Evolutionary conservation across 2,797 vertebrate genomes (phyloP), one percentile per base, ranked within the genome.

Genomic region (Phalanger gymnotis): DNA sequence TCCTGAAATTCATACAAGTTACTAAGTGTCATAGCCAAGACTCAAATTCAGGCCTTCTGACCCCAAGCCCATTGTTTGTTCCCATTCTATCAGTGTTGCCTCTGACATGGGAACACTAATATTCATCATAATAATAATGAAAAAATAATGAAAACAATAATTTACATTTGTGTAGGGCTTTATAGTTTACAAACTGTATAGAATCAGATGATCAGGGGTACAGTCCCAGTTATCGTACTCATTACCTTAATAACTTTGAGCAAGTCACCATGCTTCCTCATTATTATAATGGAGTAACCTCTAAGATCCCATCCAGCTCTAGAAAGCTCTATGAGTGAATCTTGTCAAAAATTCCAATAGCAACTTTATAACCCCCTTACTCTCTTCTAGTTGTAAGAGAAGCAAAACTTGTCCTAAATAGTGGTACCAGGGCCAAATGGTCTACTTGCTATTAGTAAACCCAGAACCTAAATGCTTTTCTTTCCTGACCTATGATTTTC

Each of bases 241-340:
- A 87, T 92, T 92, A 93, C 54, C 54, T 93, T 92, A 34, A 2
- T 52, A 94, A 94, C 40, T 73, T 94, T 96, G 19, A 92, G 25
- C 90, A 28, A 56, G 3, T 25, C 5, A 93, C 93, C 93, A 89
- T 73, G 90, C 92, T n/a, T 22, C 25, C 93, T 95, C 0, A 1
- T 91, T 90, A 87, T 30, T 91, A 94, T 61, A 34, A 47, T 92
- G 25, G 93, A 57, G 5, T 61, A 4, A 22, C 2, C 54, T 11
- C 9, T 93, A 31, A 16, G 2, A 1, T 95, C 89, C 92, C 28
- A 31, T 95, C 27, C 0, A 47, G 12, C 19, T 30, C 56, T 22
- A 56, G 30, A 94, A 94, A 89, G n/a, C 52, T 9, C 0, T n/a
- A 61, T 54, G 6, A 1, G 53, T 51, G 61, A 94, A 47, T 90